Percentiles rank a stretch among this genome's conserved stretches.
Evolutionary conservation across 1,140 invertebrate genomes (phyloP).

Genomic region (Achroia grisella): DNA sequence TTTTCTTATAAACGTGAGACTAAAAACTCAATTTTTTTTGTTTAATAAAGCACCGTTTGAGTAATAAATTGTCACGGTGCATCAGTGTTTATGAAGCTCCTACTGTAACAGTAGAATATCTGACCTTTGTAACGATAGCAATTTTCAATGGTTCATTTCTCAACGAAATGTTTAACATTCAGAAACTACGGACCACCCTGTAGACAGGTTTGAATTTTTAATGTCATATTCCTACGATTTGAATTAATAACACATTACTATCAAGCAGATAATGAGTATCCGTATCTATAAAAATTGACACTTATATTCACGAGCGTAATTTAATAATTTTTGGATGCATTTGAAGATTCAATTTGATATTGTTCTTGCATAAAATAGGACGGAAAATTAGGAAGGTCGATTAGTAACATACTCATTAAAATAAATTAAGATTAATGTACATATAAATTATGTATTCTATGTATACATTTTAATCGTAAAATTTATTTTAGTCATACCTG

Average conservation of each 20-base stretch:
- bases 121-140: slow-evolving; percentile 25
- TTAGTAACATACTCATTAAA: too few relatives aligned
- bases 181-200: slow-evolving; percentile 37
- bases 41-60: not conserved
- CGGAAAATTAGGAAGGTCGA: too few relatives aligned
- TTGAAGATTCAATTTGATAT: too few relatives aligned
- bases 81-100: slow-evolving; percentile 31
- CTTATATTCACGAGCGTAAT: slow-evolving; percentile 13
- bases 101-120: slow-evolving; percentile 28
- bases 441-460: too few relatives aligned
- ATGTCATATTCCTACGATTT: slow-evolving; percentile 27
- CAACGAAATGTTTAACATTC: slow-evolving; percentile 11
- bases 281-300: slow-evolving; percentile 18
- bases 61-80: slow-evolving; percentile 44
- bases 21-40: too few relatives aligned
- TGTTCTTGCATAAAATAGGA: too few relatives aligned
- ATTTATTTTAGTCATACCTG: too few relatives aligned
- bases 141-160: slow-evolving; percentile 34
- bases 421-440: too few relatives aligned
- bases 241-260: slow-evolving; percentile 40
- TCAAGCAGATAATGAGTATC: slow-evolving; percentile 31
- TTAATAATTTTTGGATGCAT: not conserved
- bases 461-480: too few relatives aligned
- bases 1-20: too few relatives aligned
- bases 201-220: slow-evolving; percentile 22